These are phyloP conservation scores for Rhamnusium bicolor DNA, from an alignment of 2,888 invertebrate genomes.

Conservation along the genomic window DNA sequence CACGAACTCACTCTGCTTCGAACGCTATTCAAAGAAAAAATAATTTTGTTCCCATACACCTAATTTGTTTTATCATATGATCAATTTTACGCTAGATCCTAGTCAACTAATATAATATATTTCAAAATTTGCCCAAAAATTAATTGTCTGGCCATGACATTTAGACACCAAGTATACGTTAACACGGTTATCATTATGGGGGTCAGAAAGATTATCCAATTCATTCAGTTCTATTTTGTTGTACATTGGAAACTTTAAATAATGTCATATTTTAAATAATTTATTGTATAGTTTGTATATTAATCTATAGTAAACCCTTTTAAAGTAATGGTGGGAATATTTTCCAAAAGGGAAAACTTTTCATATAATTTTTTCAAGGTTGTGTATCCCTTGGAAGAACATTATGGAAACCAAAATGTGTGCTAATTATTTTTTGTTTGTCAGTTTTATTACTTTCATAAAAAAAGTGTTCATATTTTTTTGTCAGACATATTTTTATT, in stretches of 20 bases:
- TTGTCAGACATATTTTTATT: too few species aligned
- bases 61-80: background rate
- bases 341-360: background rate
- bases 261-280: background rate
- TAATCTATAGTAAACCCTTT: too few species aligned
- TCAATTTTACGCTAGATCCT: too few species aligned
- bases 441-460: too few species aligned
- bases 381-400: background rate
- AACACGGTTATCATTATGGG: background rate
- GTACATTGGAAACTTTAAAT: background rate
- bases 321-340: too few species aligned
- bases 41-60: background rate
- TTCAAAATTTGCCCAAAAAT: background rate
- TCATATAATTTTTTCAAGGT: background rate
- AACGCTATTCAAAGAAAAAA: background rate
- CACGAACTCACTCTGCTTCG: conserved; percentile 8
- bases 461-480: too few species aligned
- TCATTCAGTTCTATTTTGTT: background rate
- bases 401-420: background rate
- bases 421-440: background rate
- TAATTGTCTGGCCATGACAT: background rate
- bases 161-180: too few species aligned
- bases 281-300: background rate
- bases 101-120: background rate
- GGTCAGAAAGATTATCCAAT: background rate